Evolutionary conservation across 2,797 vertebrate species (phyloP).

Genomic region (Etheostoma nigrum): DNA sequence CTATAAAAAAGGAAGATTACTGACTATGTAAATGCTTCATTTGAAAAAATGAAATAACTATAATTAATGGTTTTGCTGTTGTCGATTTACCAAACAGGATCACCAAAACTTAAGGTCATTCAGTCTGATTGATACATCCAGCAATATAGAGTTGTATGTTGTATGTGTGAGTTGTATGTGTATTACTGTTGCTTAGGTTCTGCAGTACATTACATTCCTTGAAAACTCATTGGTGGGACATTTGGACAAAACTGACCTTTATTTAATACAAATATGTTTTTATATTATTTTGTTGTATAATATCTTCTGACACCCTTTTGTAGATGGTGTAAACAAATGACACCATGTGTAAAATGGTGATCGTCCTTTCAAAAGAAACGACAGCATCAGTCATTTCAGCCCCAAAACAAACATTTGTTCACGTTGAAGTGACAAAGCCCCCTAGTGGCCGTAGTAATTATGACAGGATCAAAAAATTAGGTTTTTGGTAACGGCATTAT

Average conservation of each 20-base stretch:
- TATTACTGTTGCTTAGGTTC: not conserved
- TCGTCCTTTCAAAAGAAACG: not conserved
- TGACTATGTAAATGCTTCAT: not conserved
- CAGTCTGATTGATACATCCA: not conserved
- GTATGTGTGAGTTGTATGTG: not conserved
- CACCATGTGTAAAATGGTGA: not conserved
- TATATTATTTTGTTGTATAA: too few species aligned
- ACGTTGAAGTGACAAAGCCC: not conserved
- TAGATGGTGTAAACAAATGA: not conserved
- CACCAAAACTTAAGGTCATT: not conserved
- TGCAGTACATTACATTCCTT: not conserved
- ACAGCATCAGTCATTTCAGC: not conserved
- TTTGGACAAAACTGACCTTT: not conserved
- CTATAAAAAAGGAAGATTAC: not conserved
- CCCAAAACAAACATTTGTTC: not conserved
- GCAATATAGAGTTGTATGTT: not conserved
- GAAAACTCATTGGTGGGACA: not conserved
- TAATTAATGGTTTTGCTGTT: not conserved
- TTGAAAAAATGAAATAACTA: not conserved
- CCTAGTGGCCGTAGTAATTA: not conserved
- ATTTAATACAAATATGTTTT: too few species aligned
- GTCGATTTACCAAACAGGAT: not conserved
- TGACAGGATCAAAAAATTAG: not conserved
- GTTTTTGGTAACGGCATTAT: too few species aligned
- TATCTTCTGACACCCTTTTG: not conserved